Conservation (phyloP, 2,888 invertebrate species). For the Nomada fabriciana region DNA sequence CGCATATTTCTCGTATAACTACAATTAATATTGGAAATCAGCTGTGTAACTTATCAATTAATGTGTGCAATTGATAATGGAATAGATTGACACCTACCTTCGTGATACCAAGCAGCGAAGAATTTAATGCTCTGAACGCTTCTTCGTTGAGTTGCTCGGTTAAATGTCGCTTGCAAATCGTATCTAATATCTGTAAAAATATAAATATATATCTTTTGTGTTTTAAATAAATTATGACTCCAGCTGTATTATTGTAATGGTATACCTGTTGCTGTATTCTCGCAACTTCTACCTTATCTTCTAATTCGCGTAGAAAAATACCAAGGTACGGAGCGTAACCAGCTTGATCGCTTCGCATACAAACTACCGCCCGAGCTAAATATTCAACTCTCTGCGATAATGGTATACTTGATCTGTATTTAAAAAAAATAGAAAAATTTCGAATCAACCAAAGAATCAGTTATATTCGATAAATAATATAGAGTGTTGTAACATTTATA, state of each 20-base stretch:
- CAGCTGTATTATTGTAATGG: not conserved
- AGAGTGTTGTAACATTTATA: constrained; percentile 9
- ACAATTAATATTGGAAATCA: constrained; percentile 49
- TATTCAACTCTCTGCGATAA: constrained; percentile 94
- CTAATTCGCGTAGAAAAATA: constrained; percentile 93
- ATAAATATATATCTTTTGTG: constrained; percentile 11
- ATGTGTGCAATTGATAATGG: not conserved
- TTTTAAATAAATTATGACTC: constrained; percentile 1
- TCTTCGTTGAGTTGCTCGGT: constrained; percentile 85
- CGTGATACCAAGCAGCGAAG: constrained; percentile 93
- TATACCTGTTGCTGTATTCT: constrained; percentile 89
- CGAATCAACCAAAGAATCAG: not conserved
- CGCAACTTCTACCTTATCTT: constrained; percentile 97
- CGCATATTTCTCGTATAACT: constrained; percentile 96
- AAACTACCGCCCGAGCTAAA: constrained; percentile 96
- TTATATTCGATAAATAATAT: not conserved
- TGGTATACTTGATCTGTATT: constrained; percentile 89
- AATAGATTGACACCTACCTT: constrained; percentile 85
- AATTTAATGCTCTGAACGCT: constrained; percentile 89
- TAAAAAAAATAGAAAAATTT: constrained; percentile 12
- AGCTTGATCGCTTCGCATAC: constrained; percentile 94
- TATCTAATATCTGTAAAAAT: constrained; percentile 86
- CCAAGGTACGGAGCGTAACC: constrained; percentile 90
- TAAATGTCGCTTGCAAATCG: constrained; percentile 86
- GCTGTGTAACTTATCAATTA: not conserved